phyloP scores from a whole-genome alignment of 2,113 vertebrate species.

The Glareola pratincola region DNA sequence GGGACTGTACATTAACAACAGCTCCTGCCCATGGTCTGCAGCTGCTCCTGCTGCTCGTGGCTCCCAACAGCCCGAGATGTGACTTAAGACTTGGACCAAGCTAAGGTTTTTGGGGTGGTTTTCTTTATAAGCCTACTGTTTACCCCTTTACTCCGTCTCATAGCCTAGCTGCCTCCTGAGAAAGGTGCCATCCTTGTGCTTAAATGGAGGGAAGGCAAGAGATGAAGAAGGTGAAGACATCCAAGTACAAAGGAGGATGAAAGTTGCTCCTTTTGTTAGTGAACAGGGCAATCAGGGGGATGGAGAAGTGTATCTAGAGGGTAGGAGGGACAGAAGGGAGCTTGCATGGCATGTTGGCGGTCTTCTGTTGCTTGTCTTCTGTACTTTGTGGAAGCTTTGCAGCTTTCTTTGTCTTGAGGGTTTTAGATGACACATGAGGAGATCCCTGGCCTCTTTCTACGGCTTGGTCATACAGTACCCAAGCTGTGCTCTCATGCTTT shows the following conservation, averaged over 20 bases:
- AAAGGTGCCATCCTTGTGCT: background rate
- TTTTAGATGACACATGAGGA: background rate
- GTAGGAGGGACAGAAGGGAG: background rate
- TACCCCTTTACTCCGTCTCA: background rate
- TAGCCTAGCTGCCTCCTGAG: background rate
- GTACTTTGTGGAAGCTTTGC: background rate
- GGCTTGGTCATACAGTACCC: background rate
- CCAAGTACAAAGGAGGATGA: background rate
- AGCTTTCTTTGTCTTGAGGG: background rate
- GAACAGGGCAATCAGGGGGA: background rate
- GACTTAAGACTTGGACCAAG: background rate
- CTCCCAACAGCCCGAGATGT: background rate
- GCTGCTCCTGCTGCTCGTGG: background rate
- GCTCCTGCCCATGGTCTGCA: background rate
- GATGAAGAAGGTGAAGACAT: background rate
- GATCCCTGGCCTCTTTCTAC: background rate
- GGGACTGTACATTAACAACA: background rate
- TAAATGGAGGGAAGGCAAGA: background rate
- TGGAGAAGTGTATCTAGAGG: background rate
- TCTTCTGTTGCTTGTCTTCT: background rate
- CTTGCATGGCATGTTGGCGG: background rate
- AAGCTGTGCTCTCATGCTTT: background rate
- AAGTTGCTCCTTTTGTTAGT: background rate
- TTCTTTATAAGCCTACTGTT: background rate
- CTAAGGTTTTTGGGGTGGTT: background rate